These are phyloP conservation scores for Orchesella flavescens DNA, from an alignment of 2,888 invertebrate species.

Conservation along the genomic window DNA sequence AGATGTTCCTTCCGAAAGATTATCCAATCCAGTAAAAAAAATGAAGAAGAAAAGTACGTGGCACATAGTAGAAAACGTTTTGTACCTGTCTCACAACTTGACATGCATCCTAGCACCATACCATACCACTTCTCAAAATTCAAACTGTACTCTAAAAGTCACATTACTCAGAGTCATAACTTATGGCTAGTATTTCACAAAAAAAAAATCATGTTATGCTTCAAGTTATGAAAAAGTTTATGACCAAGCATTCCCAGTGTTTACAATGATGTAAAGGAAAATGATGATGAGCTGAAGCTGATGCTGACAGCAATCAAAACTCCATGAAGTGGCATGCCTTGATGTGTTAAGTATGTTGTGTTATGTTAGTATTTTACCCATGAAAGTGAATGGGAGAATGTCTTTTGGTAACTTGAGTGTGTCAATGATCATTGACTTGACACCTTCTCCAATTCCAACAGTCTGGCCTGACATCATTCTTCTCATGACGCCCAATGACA, in stretches of 20 bases:
- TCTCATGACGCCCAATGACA: too few relatives aligned
- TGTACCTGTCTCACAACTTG: constrained; percentile 49
- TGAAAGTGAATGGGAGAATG: constrained; percentile 12
- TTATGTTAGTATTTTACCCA: constrained; percentile 5
- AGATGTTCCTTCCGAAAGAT: constrained; percentile 13
- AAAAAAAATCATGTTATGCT: too few relatives aligned
- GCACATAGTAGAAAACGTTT: constrained; percentile 27
- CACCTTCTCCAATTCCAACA: constrained; percentile 33
- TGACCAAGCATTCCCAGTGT: too few relatives aligned
- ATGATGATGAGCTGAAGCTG: constrained; percentile 27
- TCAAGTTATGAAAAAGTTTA: too few relatives aligned
- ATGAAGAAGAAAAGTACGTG: constrained; percentile 3
- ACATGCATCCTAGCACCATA: constrained; percentile 1
- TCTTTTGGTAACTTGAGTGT: background rate
- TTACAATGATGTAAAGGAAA: constrained; percentile 14
- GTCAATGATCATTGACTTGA: constrained; percentile 17
- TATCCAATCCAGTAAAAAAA: background rate
- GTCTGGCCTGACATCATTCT: background rate
- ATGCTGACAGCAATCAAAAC: constrained; percentile 54
- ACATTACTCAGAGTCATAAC: too few relatives aligned
- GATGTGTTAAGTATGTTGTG: background rate
- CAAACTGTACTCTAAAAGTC: too few relatives aligned
- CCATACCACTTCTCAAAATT: constrained; percentile 15
- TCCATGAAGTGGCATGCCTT: constrained; percentile 3
- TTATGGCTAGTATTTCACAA: too few relatives aligned